Percentiles rank a stretch among this genome's conserved stretches.
Evolutionary conservation across 2,797 vertebrate genomes (phyloP).

Genomic region (Heterohyrax brucei): DNA sequence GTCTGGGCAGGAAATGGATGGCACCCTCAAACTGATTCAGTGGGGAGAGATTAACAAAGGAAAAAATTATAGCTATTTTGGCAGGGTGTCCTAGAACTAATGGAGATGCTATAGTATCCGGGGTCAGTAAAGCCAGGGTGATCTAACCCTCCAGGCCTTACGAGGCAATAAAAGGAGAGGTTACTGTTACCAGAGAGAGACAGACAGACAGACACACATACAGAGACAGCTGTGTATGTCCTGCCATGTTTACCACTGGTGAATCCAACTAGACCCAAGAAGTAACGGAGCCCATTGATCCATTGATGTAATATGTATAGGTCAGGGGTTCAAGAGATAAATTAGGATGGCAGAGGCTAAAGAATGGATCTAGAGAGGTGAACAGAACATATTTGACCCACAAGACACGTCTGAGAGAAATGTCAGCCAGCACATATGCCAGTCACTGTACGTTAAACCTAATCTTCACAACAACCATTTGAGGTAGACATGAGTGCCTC

Average conservation of each 20-base stretch:
- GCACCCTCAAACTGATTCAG: not conserved
- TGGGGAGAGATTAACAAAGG: slow-evolving; percentile 49
- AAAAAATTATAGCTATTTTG: slow-evolving; percentile 39
- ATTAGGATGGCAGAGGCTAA: not conserved
- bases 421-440: not conserved
- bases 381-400: not conserved
- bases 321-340: not conserved
- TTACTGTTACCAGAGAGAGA: not conserved
- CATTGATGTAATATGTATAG: not conserved
- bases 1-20: not conserved
- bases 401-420: not conserved
- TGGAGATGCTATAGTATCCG: not conserved
- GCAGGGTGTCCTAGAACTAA: not conserved
- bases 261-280: slow-evolving; percentile 30
- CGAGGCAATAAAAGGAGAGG: not conserved
- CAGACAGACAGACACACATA: not conserved
- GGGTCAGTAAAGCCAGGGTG: not conserved
- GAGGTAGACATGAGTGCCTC: not conserved
- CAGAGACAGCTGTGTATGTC: not conserved
- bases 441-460: not conserved
- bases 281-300: not conserved
- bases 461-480: not conserved
- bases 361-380: not conserved
- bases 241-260: not conserved
- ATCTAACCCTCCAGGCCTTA: not conserved